These are phyloP conservation scores for Pangasius mekongensis DNA, from an alignment of 2,797 vertebrate genomes.

Conservation along the genomic window DNA sequence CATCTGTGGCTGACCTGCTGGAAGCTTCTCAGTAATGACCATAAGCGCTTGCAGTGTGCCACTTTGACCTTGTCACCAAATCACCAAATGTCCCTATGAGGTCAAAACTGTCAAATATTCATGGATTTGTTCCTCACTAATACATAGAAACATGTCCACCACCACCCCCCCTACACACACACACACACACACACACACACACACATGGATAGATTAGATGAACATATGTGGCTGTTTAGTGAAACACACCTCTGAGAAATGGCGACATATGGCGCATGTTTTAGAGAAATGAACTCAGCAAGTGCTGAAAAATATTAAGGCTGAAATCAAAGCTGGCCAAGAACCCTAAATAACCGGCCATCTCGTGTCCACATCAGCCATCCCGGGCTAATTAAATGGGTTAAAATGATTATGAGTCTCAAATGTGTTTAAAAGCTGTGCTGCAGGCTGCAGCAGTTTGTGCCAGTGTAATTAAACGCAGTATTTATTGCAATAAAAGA, in stretches of 20 bases:
- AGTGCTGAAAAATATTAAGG: slow-evolving; percentile 22
- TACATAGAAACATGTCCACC: background rate
- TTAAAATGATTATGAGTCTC: slow-evolving; percentile 61
- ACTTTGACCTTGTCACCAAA: background rate
- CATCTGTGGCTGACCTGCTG: background rate
- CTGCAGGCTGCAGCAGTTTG: slow-evolving; percentile 59
- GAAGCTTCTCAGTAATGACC: background rate
- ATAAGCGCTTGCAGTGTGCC: background rate
- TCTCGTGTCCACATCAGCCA: slow-evolving; percentile 44
- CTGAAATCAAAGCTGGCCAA: slow-evolving; percentile 53
- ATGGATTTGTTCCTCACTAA: background rate
- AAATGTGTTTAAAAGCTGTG: slow-evolving; percentile 69
- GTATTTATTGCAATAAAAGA: slow-evolving; percentile 91
- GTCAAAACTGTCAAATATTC: background rate
- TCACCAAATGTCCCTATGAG: background rate
- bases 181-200: background rate
- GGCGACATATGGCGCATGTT: slow-evolving; percentile 33
- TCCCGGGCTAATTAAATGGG: slow-evolving; percentile 51
- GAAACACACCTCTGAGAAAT: slow-evolving; percentile 12
- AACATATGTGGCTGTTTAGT: background rate
- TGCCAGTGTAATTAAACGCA: slow-evolving; percentile 59
- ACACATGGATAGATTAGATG: background rate
- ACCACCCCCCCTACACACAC: background rate
- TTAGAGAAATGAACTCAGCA: slow-evolving; percentile 50
- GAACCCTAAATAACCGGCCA: slow-evolving; percentile 49